Percentiles rank a stretch among this genome's conserved stretches.
phyloP scores from a whole-genome alignment of 2,888 invertebrate species.

The Megamerina dolium region DNA sequence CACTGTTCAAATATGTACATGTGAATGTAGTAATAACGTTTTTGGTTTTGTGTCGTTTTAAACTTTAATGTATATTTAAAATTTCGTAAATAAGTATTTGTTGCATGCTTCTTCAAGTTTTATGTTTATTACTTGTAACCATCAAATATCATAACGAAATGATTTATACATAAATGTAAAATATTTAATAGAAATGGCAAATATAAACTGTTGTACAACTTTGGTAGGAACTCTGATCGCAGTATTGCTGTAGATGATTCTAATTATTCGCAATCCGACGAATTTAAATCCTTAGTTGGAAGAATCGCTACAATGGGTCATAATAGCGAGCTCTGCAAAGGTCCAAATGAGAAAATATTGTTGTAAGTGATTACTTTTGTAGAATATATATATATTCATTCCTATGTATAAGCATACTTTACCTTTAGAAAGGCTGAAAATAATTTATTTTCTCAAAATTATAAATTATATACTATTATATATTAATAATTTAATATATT shows the following conservation, averaged over 20 bases:
- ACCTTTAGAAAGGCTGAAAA: background rate
- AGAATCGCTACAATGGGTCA: slow-evolving; percentile 58
- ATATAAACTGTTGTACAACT: too few relatives aligned
- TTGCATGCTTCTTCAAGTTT: too few relatives aligned
- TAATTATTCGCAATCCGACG: slow-evolving; percentile 32
- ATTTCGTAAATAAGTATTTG: too few relatives aligned
- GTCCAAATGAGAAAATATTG: slow-evolving; percentile 70
- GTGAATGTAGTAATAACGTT: too few relatives aligned
- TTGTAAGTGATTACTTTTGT: slow-evolving; percentile 73
- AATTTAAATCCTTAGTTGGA: slow-evolving; percentile 44
- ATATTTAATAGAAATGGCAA: too few relatives aligned
- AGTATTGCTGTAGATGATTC: slow-evolving; percentile 25
- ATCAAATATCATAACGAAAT: too few relatives aligned
- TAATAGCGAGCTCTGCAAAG: slow-evolving; percentile 65
- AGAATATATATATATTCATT: too few relatives aligned
- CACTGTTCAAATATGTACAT: background rate
- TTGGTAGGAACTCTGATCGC: slow-evolving; percentile 15
- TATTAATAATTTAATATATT: background rate
- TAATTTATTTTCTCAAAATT: background rate
- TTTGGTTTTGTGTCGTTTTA: too few relatives aligned
- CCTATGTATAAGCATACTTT: too few relatives aligned
- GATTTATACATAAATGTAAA: too few relatives aligned
- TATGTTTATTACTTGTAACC: too few relatives aligned
- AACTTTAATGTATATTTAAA: too few relatives aligned
- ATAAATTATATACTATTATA: background rate